Base-by-base conservation (phyloP, 2,888 invertebrate genomes). In the Plusia festucae region DNA sequence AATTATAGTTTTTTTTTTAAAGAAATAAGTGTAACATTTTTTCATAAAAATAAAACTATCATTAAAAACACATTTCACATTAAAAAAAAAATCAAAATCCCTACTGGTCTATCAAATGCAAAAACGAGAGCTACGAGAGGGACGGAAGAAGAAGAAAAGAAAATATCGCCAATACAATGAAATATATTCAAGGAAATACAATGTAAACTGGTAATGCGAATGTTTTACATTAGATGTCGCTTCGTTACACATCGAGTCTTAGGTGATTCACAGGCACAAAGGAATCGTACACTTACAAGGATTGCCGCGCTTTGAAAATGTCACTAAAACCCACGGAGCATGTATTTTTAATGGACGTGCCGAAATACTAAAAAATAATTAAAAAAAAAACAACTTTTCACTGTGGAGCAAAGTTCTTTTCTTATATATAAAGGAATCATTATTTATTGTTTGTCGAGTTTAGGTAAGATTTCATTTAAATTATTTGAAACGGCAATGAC, bases 261-360 rank as follows among this genome's bases (percentile, higher is more conserved):
- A 76, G 79, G 76, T 74, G 71, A 79, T 78, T 68, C 68, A 34
- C 34, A 73, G 78, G 81, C 83, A 80, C 84, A 85, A 85, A 85
- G 85, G 81, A 79, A 76, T 78, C 75, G 64, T 59, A 67, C 72
- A 81, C 80, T 85, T 81, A 76, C 71, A 70, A 70, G 72, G 78
- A 85, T 84, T 83, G 80, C 73, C 82, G 79, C 76, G 66, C 82
- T 85, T 81, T 79, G 81, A 74, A 79, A 82, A 81, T 70, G 72
- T 73, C 78, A 73, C 53, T 68, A 30, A 60, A 67, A 56, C 27
- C 22, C 76, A 32, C 2, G 24, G 49, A 60, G 62, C 56, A 51
- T 44, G 8, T 24, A 57, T 8, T 11, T 11, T 0, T 0, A 46
- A 55, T 73, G 58, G 75, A 79, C 58, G 16, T 34, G 79, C 16